Evolutionary conservation across 2,797 vertebrate genomes (phyloP).

Genomic region (Premnoplex brunnescens): DNA sequence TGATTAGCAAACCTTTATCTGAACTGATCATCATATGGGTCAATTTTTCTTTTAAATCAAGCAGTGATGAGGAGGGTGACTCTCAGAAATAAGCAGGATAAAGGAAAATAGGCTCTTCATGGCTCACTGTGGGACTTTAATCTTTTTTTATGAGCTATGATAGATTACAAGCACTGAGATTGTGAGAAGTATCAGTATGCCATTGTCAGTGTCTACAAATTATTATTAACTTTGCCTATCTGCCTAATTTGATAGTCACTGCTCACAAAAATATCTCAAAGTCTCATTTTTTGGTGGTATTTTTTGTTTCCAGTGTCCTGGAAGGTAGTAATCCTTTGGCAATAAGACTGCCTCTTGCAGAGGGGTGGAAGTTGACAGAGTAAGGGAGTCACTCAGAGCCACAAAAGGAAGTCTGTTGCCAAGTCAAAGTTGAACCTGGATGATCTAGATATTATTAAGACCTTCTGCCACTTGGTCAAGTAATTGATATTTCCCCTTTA

Average conservation of each 20-base stretch:
- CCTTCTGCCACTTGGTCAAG: background rate
- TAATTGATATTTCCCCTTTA: background rate
- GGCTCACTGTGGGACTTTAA: background rate
- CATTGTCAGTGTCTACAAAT: background rate
- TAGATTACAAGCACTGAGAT: background rate
- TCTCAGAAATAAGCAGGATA: background rate
- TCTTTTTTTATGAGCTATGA: background rate
- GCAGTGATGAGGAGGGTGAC: background rate
- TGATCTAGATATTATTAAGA: background rate
- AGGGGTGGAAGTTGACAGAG: background rate
- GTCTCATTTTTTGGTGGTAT: background rate
- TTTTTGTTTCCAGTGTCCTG: background rate
- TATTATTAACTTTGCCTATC: background rate
- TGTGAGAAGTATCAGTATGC: background rate
- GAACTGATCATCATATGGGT: background rate
- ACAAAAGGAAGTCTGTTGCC: background rate
- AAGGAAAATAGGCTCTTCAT: background rate
- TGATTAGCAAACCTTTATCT: background rate
- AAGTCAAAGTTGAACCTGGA: background rate
- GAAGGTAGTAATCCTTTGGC: background rate
- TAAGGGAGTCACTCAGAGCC: background rate
- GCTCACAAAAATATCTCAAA: background rate
- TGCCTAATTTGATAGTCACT: background rate
- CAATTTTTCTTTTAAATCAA: conserved; percentile 7
- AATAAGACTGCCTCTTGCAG: background rate